Percentiles rank a stretch among this genome's conserved stretches.
These are phyloP conservation scores for Mugil cephalus DNA, from an alignment of 2,113 vertebrate species.

Conservation along the genomic window DNA sequence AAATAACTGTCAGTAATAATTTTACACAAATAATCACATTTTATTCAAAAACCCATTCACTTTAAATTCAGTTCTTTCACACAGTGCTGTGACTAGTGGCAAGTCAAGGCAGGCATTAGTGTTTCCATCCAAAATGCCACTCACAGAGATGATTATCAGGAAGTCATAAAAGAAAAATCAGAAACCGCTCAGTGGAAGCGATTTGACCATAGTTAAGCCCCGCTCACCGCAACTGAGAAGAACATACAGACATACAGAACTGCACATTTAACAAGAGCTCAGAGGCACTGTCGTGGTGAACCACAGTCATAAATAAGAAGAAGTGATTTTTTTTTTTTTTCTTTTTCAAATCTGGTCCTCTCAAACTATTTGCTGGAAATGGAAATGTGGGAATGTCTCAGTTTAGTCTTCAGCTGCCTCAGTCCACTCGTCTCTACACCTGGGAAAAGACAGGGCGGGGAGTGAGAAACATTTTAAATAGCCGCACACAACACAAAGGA, in stretches of 20 bases:
- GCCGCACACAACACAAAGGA: no score
- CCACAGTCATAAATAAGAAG: not conserved
- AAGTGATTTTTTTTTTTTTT: not conserved
- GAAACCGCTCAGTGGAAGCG: no score
- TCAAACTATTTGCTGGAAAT: not conserved
- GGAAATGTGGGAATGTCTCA: not conserved
- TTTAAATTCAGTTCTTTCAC: not conserved
- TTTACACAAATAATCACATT: not conserved
- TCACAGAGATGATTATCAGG: not conserved
- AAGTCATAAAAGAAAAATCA: not conserved
- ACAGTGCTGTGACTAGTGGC: not conserved
- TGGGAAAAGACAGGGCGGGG: not conserved
- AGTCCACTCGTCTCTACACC: not conserved
- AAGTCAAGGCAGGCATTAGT: not conserved
- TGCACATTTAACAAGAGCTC: not conserved
- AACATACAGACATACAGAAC: not conserved
- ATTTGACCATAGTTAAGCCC: not conserved
- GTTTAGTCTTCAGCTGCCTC: not conserved
- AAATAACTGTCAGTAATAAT: rapidly evolving
- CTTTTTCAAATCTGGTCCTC: not conserved
- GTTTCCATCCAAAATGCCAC: not conserved
- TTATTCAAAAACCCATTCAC: not conserved
- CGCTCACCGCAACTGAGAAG: not conserved
- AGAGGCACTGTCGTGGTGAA: no score
- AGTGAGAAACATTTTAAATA: not conserved